Base-by-base conservation (phyloP, 2,888 invertebrate species). In the Chorisops tibialis region DNA sequence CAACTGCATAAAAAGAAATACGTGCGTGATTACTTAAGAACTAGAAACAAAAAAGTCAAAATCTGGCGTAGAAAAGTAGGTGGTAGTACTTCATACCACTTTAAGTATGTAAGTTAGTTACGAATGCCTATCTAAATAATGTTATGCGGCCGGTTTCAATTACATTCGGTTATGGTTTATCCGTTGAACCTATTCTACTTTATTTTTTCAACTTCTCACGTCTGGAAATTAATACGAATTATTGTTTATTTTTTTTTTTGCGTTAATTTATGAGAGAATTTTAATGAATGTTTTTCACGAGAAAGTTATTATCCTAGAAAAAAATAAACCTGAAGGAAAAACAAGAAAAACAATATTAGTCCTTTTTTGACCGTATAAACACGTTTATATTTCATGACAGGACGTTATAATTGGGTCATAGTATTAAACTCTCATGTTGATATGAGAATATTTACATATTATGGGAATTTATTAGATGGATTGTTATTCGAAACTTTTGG, bases 321-420 rank as follows among this genome's bases (percentile, higher is more conserved):
- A 51, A n/a, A n/a, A n/a, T n/a, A n/a, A n/a, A n/a, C n/a, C n/a
- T n/a, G n/a, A 45, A 45, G 4, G 18, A 16, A 43, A 19, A 22
- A 11, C 48, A 19, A 45, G 22, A 7, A 22, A n/a, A 48, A 22
- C 5, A n/a, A 11, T n/a, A 14, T 41, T 41, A 41, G 19, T 48
- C 48, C 48, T 48, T 22, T 19, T 48, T 48, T 19, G n/a, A 11
- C 41, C 5, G 41, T 41, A 19, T 19, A 54, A 51, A 41, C 22
- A n/a, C 52, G 52, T 39, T 38, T 54, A 54, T 39, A 41, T 54
- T 41, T 54, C 52, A 54, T 54, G 52, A 54, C 39, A 54, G 39
- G 52, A 54, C 52, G 41, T 38, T 39, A 54, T 54, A 54, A 41
- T 54, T 39, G 37, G 52, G 52, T 54, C 52, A 54, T 41, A 41